These are phyloP conservation scores for Panulirus ornatus DNA, from an alignment of 1,140 invertebrate genomes.

Conservation along the genomic window DNA sequence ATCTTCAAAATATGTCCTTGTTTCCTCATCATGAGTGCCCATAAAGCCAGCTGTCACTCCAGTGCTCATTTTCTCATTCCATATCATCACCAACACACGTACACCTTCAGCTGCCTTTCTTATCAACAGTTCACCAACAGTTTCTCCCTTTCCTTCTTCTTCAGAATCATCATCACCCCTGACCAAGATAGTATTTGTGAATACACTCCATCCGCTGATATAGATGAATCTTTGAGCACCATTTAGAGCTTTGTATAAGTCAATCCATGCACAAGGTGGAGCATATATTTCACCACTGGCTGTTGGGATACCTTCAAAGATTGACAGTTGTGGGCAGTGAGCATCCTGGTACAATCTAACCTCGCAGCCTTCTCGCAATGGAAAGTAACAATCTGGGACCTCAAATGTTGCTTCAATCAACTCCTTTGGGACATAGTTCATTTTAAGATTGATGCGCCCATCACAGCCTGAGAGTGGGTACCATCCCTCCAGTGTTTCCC, in stretches of 20 bases:
- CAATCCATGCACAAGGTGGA: constrained; percentile 73
- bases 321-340: constrained; percentile 72
- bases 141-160: constrained; percentile 66
- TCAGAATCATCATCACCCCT: constrained; percentile 65
- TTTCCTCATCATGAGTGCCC: constrained; percentile 76
- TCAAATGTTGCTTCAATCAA: constrained; percentile 68
- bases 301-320: constrained; percentile 72
- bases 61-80: constrained; percentile 76
- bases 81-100: constrained; percentile 74
- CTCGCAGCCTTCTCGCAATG: constrained; percentile 63
- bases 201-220: constrained; percentile 76
- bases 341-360: constrained; percentile 75
- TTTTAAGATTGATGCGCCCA: constrained; percentile 72
- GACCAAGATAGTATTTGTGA: constrained; percentile 70
- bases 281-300: constrained; percentile 63
- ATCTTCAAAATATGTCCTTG: constrained; percentile 73
- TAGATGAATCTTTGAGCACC: constrained; percentile 75
- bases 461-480: constrained; percentile 73
- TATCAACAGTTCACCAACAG: constrained; percentile 75
- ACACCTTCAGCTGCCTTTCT: constrained; percentile 75
- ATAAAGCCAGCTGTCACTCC: constrained; percentile 74
- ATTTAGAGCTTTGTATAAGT: constrained; percentile 74
- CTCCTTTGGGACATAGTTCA: constrained; percentile 75
- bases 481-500: constrained; percentile 74
- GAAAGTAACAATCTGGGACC: constrained; percentile 75